Evolutionary conservation across 2,797 vertebrate genomes (phyloP), one percentile per base, ranked within the genome.

Genomic region (Chloroceryle inda): DNA sequence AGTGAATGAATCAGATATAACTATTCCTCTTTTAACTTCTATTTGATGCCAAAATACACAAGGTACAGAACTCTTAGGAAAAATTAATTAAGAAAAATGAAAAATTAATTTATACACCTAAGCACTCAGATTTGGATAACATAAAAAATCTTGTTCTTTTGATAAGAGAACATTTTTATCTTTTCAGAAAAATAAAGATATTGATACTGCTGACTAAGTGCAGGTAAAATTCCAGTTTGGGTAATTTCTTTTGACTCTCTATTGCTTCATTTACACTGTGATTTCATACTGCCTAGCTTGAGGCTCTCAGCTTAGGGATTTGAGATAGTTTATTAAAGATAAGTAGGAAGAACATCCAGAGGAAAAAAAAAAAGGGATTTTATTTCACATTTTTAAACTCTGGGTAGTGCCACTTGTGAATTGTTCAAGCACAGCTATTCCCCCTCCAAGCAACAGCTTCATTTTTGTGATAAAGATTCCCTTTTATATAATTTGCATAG

Each of bases 321-420:
- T n/a, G 16, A 68, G 37, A 47, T 27, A 59, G 7, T 52, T 88
- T 59, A 38, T 55, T 72, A 56, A 55, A 59, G 8, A 35, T 17
- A 74, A 74, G 4, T 15, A 52, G 24, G 23, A 59, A 75, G 35
- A 72, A 5, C 0, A 0, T 2, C 11, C 2, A 20, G 4, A 9
- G 44, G 11, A 21, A 2, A 12, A 67, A 12, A 67, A 27, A 38
- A 38, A 38, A 38, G 35, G 35, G 35, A 40, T 56, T 24, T 61
- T 6, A 55, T 50, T 75, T 72, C 66, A 2, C 3, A 21, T 83
- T 89, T 85, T 50, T 52, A 74, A 80, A 16, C 2, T 42, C 10
- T 38, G 21, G 2, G 5, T 71, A 73, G 44, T n/a, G 22, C 6
- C 29, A 58, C 7, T 35, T 74, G 22, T 35, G 21, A 76, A 37